Percentiles rank a stretch among this genome's conserved stretches.
Evolutionary conservation across 2,113 vertebrate genomes (phyloP).

Genomic region (Sturnira hondurensis): DNA sequence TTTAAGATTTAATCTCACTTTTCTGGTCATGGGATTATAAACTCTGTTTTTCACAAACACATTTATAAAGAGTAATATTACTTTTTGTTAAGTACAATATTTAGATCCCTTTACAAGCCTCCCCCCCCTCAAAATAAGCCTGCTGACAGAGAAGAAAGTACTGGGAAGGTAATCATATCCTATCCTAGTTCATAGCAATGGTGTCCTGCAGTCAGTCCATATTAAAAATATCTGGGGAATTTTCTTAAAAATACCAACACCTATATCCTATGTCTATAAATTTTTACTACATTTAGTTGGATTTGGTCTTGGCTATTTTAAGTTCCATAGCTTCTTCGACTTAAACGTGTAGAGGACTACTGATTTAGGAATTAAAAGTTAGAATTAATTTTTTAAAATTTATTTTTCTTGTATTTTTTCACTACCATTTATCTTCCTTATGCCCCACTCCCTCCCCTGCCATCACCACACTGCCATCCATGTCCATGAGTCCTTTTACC

Average conservation of each 20-base stretch:
- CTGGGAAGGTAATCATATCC: rapidly evolving
- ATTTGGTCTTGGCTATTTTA: neutral
- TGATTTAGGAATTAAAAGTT: neutral
- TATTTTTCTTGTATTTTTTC: too few species aligned
- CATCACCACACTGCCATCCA: too few species aligned
- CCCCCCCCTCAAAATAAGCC: neutral
- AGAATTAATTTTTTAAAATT: neutral
- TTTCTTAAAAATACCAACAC: neutral
- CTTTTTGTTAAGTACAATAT: neutral
- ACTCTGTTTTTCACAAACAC: neutral
- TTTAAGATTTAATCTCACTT: neutral
- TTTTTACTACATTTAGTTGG: neutral
- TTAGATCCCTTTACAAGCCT: neutral
- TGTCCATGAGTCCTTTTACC: too few species aligned
- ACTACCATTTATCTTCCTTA: too few species aligned
- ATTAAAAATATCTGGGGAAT: neutral
- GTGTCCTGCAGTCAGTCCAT: neutral
- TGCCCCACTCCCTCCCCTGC: too few species aligned
- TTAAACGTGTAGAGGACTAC: neutral
- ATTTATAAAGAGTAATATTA: neutral
- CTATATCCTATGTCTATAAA: neutral
- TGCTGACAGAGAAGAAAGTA: neutral
- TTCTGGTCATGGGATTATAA: neutral
- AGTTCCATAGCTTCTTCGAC: neutral
- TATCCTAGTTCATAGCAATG: neutral